Evolutionary conservation across 2,888 invertebrate species (phyloP).

Genomic region (Hetaerina titia): DNA sequence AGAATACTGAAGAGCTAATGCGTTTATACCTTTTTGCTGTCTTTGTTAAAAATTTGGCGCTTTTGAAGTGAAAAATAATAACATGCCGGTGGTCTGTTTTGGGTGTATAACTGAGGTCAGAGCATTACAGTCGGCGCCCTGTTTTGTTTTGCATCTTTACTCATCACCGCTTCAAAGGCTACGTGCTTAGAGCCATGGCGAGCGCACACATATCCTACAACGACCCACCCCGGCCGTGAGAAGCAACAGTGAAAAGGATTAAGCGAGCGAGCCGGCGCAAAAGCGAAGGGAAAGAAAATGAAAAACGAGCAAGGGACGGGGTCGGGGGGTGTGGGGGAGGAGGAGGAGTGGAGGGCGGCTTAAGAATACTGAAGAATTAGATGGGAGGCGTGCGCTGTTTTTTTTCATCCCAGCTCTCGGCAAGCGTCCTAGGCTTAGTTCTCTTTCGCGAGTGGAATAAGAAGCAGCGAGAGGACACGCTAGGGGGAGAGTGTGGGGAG

Average conservation of each 20-base stretch:
- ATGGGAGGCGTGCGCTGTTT: background rate
- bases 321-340: background rate
- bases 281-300: background rate
- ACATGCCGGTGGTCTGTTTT: too few relatives aligned
- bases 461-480: background rate
- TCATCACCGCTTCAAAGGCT: background rate
- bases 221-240: background rate
- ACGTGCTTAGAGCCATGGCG: background rate
- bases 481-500: background rate
- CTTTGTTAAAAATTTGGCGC: too few relatives aligned
- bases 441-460: background rate
- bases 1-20: too few relatives aligned
- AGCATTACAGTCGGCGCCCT: too few relatives aligned
- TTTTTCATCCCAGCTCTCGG: background rate
- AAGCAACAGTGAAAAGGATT: background rate
- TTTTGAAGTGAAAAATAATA: too few relatives aligned
- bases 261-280: background rate
- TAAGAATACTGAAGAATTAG: slow-evolving; percentile 21
- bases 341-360: background rate
- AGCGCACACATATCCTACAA: too few relatives aligned
- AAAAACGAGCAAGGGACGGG: background rate
- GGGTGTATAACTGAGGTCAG: too few relatives aligned
- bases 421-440: background rate
- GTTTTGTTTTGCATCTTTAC: background rate
- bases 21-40: too few relatives aligned